phyloP scores from a whole-genome alignment of 1,140 invertebrate species.

The Copidosoma floridanum region DNA sequence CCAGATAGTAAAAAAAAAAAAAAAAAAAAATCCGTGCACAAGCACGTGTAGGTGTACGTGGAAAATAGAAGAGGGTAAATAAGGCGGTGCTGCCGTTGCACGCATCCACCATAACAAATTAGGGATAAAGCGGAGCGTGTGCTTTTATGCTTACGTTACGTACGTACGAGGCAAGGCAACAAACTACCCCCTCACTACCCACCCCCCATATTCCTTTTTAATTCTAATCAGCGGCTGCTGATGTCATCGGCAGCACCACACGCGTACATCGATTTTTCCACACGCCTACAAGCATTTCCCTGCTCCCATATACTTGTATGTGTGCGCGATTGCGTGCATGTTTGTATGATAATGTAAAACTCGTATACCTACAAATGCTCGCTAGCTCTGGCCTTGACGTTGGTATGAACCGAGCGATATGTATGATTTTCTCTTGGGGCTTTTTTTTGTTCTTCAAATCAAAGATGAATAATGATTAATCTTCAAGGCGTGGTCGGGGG shows the following conservation, averaged over 20 bases:
- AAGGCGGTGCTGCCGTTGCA: conserved; percentile 9
- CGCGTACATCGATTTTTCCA: conserved; percentile 28
- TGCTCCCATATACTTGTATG: neutral
- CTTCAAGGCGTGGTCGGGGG: no score
- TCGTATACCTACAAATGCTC: no score
- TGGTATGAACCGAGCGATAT: neutral
- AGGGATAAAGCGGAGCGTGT: conserved; percentile 31
- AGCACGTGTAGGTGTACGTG: no score
- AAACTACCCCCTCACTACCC: no score
- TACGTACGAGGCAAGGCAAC: no score
- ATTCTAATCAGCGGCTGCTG: conserved; percentile 34
- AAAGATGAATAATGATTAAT: conserved; percentile 9
- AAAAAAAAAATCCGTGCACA: neutral
- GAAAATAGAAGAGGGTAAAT: no score
- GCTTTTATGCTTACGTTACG: conserved; percentile 21
- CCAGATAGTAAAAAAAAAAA: conserved; percentile 20
- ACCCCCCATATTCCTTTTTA: no score
- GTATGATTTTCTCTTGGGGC: conserved; percentile 3
- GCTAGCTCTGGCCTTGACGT: neutral
- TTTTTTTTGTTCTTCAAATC: neutral
- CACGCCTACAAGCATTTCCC: no score
- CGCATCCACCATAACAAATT: conserved; percentile 37
- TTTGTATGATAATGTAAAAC: no score
- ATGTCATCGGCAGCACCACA: conserved; percentile 31
- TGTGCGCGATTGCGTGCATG: no score